Evolutionary conservation across 1,140 invertebrate genomes (phyloP).

Genomic region (Drosophila watanabei): DNA sequence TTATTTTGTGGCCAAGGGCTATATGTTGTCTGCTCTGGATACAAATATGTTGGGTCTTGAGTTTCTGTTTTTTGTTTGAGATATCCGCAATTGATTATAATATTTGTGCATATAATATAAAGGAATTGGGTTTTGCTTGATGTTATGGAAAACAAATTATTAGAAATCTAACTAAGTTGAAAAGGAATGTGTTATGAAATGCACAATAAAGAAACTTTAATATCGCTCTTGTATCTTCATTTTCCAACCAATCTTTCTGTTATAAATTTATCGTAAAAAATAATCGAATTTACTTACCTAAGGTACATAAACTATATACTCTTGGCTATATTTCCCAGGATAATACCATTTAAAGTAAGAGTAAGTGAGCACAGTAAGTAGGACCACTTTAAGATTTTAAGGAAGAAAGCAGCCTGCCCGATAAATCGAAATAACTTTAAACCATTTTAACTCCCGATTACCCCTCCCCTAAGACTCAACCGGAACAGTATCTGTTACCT

Average conservation of each 20-base stretch:
- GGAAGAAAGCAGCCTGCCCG: not conserved
- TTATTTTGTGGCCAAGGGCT: constrained; percentile 32
- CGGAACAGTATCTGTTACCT: constrained; percentile 14
- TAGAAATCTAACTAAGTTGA: not conserved
- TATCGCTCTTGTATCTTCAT: not conserved
- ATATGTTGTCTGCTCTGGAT: constrained; percentile 19
- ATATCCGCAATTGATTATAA: not conserved
- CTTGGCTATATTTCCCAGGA: not conserved
- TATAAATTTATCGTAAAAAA: too few species aligned
- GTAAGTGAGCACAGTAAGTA: too few species aligned
- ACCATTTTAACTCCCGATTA: not conserved
- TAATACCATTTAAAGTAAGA: not conserved
- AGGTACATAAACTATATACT: too few species aligned
- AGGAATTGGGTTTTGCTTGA: not conserved
- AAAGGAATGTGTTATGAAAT: not conserved
- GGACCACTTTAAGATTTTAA: too few species aligned
- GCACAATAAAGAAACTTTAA: not conserved
- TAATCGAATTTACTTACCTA: not conserved
- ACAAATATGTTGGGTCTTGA: constrained; percentile 2
- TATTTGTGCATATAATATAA: not conserved
- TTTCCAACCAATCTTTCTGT: not conserved
- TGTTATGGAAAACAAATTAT: not conserved
- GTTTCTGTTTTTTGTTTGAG: not conserved
- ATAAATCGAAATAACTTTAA: not conserved
- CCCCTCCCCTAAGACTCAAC: not conserved